These are phyloP conservation scores for Dendrocincla fuliginosa DNA, from an alignment of 2,797 vertebrate genomes.

Conservation along the genomic window DNA sequence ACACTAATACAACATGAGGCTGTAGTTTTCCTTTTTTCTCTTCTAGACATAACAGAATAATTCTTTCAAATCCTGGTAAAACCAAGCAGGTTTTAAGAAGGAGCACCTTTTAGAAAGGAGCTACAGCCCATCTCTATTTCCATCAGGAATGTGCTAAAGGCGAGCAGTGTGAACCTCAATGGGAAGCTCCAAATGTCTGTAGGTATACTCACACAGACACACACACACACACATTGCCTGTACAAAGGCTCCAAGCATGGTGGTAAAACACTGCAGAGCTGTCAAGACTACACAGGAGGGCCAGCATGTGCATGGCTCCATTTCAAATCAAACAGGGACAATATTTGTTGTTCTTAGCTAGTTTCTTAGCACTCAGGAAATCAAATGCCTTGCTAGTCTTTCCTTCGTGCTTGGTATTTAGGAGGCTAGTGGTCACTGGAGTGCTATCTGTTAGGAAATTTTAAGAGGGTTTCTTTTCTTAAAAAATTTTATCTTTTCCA, in stretches of 20 bases:
- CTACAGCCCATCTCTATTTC: not conserved
- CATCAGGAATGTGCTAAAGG: not conserved
- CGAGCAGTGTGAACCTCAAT: not conserved
- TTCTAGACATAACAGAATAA: not conserved
- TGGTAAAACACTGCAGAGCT: not conserved
- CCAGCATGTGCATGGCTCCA: not conserved
- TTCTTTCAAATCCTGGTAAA: not conserved
- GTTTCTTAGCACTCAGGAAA: not conserved
- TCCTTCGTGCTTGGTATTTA: not conserved
- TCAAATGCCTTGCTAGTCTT: not conserved
- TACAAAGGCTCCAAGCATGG: not conserved
- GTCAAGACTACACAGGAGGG: not conserved
- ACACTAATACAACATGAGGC: not conserved
- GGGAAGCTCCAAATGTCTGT: not conserved
- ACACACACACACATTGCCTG: not conserved
- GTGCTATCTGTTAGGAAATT: not conserved
- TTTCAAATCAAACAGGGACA: slow-evolving; percentile 17
- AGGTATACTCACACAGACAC: not conserved
- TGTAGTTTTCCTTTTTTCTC: not conserved
- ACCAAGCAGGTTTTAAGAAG: not conserved
- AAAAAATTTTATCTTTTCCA: not conserved
- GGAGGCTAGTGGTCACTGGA: not conserved
- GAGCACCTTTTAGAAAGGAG: not conserved
- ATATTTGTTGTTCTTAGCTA: not conserved
- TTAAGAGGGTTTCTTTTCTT: not conserved